Evolutionary conservation across 2,888 invertebrate species (phyloP).

Genomic region (Danaus chrysippus): DNA sequence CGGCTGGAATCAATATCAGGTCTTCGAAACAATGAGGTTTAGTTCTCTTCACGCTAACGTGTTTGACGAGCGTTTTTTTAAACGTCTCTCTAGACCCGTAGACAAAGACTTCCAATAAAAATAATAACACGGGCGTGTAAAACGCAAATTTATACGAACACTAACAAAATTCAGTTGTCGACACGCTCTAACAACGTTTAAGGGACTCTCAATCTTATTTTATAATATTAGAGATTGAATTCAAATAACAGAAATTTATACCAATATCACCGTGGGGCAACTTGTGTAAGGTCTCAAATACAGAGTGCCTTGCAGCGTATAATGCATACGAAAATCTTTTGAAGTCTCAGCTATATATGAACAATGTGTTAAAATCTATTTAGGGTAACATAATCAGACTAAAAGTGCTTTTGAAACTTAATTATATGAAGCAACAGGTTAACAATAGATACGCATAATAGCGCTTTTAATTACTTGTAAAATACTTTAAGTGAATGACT

Average conservation of each 20-base stretch:
- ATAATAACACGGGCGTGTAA: neutral
- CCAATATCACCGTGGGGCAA: constrained; percentile 11
- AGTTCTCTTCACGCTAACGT: neutral
- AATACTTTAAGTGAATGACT: no score
- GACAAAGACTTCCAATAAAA: no score
- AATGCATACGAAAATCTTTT: constrained; percentile 16
- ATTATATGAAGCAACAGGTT: neutral
- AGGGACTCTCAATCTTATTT: constrained; percentile 3
- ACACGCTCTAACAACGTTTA: constrained; percentile 8
- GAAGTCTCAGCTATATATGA: constrained; percentile 8
- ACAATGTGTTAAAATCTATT: constrained; percentile 12
- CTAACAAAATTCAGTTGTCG: constrained; percentile 7
- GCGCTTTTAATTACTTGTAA: neutral
- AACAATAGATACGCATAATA: neutral
- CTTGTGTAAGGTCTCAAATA: constrained; percentile 14
- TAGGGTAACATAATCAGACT: neutral
- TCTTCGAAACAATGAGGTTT: constrained; percentile 23
- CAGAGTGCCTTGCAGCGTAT: constrained; percentile 14
- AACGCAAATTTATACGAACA: neutral
- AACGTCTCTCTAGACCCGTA: no score
- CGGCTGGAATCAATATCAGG: constrained; percentile 25
- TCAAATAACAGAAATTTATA: neutral
- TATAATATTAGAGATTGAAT: constrained; percentile 2
- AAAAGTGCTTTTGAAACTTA: neutral
- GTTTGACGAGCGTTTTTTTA: no score